Percentiles rank a stretch among this genome's conserved stretches.
These are phyloP conservation scores for Sinodicranocentrus sp. DNA, from an alignment of 2,888 invertebrate genomes.

Conservation along the genomic window DNA sequence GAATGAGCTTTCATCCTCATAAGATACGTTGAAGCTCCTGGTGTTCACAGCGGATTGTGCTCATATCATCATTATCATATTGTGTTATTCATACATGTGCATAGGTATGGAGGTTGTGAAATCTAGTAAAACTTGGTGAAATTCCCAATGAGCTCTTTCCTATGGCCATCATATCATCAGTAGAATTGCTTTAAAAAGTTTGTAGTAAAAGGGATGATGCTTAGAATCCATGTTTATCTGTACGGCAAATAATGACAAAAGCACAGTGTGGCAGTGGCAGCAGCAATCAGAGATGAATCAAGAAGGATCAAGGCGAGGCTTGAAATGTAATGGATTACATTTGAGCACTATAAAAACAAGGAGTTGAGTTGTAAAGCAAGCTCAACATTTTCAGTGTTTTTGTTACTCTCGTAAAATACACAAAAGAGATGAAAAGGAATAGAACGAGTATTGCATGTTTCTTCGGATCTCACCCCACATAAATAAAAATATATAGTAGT, in stretches of 20 bases:
- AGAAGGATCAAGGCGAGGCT: constrained; percentile 44
- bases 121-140: constrained; percentile 44
- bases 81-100: constrained; percentile 15
- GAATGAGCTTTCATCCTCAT: constrained; percentile 41
- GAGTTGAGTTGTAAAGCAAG: constrained; percentile 58
- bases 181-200: no score
- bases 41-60: constrained; percentile 51
- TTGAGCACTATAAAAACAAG: constrained; percentile 49
- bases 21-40: constrained; percentile 54
- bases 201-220: neutral
- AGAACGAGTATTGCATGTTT: constrained; percentile 27
- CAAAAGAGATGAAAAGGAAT: constrained; percentile 21
- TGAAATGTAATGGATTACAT: constrained; percentile 49
- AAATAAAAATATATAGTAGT: no score
- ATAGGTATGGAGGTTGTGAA: neutral
- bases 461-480: constrained; percentile 41
- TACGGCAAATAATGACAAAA: constrained; percentile 33
- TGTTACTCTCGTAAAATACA: constrained; percentile 40
- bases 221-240: no score
- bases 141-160: constrained; percentile 59
- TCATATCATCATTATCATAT: constrained; percentile 44
- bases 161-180: neutral
- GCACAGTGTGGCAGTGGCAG: constrained; percentile 35
- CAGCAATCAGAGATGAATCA: constrained; percentile 55
- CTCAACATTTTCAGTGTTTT: constrained; percentile 22